Percentiles rank a stretch among this genome's conserved stretches.
phyloP scores from a whole-genome alignment of 1,140 invertebrate genomes.

The Drosophila busckii region DNA sequence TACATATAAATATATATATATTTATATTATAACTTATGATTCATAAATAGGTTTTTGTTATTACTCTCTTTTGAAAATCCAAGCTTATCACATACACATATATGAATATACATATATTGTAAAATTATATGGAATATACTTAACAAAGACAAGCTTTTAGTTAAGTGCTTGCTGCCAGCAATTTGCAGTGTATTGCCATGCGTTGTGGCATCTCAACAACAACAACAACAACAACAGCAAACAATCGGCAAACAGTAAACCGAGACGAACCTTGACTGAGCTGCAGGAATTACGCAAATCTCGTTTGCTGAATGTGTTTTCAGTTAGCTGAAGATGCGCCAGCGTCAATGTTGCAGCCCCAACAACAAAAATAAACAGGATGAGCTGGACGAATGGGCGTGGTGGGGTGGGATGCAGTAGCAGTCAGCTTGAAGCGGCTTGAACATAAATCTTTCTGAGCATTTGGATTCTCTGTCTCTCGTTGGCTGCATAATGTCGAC shows the following conservation, averaged over 20 bases:
- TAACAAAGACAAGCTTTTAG: no score
- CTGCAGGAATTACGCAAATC: constrained; percentile 77
- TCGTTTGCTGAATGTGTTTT: constrained; percentile 77
- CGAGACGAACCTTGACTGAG: constrained; percentile 61
- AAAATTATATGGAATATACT: no score
- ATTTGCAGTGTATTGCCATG: constrained; percentile 6
- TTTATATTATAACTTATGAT: no score
- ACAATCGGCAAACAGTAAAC: constrained; percentile 31
- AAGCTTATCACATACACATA: no score
- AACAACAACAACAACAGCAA: constrained; percentile 33
- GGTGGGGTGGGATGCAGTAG: neutral
- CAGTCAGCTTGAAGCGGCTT: constrained; percentile 4
- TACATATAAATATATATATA: no score
- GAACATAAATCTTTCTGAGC: constrained; percentile 72
- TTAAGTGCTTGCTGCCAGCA: no score
- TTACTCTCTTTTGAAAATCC: no score
- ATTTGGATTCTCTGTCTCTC: constrained; percentile 54
- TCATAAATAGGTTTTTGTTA: no score
- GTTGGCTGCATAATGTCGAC: constrained; percentile 61
- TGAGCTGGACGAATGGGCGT: neutral
- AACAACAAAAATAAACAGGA: constrained; percentile 12
- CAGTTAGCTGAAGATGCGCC: constrained; percentile 73
- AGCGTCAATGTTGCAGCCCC: constrained; percentile 31
- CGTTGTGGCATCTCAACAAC: constrained; percentile 23
- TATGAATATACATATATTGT: no score